Evolutionary conservation across 37 sponge, comb jelly and placozoan species (phyloP), one percentile per base, ranked within the genome.

Genomic region (Petrosia ficiformis): DNA sequence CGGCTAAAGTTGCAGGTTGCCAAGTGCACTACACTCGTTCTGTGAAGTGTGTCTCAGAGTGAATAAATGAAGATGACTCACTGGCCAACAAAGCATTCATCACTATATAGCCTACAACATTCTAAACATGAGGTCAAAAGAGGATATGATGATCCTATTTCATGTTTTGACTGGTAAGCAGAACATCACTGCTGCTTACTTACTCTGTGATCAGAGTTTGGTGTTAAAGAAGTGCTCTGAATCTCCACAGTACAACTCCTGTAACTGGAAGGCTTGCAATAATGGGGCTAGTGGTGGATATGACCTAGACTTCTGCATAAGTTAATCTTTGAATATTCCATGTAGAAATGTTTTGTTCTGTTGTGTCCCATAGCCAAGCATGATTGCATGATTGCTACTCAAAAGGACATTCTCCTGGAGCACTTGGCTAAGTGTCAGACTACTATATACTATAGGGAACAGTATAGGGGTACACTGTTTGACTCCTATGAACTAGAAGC

Each of bases 241-340:
- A 25, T 3, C 1, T 37, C 65, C 59, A 30, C 57, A 38, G 5
- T n/a, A n/a, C n/a, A n/a, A n/a, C n/a, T 31, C 42, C 6, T 2
- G 2, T 10, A 6, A 32, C n/a, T 76, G 76, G 76, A 59, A 76
- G 30, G 6, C 65, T 24, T 60, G 65, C 3, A 31, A 34, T 24
- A 63, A 76, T 59, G 59, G 76, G 76, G 64, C 28, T 2, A 34
- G 59, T 76, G 76, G 76, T 76, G 76, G 76, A 32, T n/a, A 38
- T 1, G 64, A 2, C 33, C 42, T 57, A 52, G 32, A 10, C 74
- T 57, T 29, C 32, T 73, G 36, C 54, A 16, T 48, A 48, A 48
- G 54, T 48, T n/a, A n/a, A n/a, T n/a, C n/a, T n/a, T n/a, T n/a
- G n/a, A n/a, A n/a, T n/a, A n/a, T n/a, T n/a, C n/a, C n/a, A n/a